A percentile compares a stretch with the other conserved stretches of the same genome.
phyloP scores from a whole-genome alignment of 1,140 invertebrate genomes.

The Nephotettix cincticeps region DNA sequence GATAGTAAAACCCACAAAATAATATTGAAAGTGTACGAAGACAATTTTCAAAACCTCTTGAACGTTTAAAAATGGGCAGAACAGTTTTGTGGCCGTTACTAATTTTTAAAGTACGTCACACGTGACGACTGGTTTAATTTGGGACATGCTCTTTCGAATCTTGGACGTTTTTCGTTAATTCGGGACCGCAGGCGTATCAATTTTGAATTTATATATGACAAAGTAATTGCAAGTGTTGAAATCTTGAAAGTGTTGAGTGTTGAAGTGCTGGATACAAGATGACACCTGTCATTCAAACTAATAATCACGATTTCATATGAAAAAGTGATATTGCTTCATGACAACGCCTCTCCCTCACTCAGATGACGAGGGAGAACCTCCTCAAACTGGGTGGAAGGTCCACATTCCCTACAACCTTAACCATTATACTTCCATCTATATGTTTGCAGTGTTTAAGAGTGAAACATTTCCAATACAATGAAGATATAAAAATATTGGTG shows the following conservation, averaged over 20 bases:
- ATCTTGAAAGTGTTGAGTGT: too few relatives aligned
- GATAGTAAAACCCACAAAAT: too few relatives aligned
- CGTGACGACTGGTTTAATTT: not conserved
- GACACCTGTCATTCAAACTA: slow-evolving; percentile 21
- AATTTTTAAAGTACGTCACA: too few relatives aligned
- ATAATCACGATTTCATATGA: slow-evolving; percentile 5
- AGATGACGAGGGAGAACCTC: slow-evolving; percentile 36
- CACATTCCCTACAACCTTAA: slow-evolving; percentile 43
- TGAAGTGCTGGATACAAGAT: too few relatives aligned
- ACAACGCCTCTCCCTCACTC: slow-evolving; percentile 47
- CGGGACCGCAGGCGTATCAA: not conserved
- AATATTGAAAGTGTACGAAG: too few relatives aligned
- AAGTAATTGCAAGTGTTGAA: not conserved
- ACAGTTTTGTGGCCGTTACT: too few relatives aligned
- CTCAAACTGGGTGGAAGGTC: slow-evolving; percentile 41
- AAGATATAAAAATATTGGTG: slow-evolving; percentile 27
- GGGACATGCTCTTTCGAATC: too few relatives aligned
- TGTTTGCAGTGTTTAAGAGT: slow-evolving; percentile 37
- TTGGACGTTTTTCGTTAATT: not conserved
- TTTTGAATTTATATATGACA: not conserved
- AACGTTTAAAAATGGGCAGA: not conserved
- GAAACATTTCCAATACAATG: slow-evolving; percentile 25
- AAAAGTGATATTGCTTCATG: slow-evolving; percentile 40
- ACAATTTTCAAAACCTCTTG: not conserved
- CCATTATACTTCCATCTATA: slow-evolving; percentile 41